These are phyloP conservation scores for Drosophila cognata DNA, from an alignment of 2,888 invertebrate genomes.

Conservation along the genomic window DNA sequence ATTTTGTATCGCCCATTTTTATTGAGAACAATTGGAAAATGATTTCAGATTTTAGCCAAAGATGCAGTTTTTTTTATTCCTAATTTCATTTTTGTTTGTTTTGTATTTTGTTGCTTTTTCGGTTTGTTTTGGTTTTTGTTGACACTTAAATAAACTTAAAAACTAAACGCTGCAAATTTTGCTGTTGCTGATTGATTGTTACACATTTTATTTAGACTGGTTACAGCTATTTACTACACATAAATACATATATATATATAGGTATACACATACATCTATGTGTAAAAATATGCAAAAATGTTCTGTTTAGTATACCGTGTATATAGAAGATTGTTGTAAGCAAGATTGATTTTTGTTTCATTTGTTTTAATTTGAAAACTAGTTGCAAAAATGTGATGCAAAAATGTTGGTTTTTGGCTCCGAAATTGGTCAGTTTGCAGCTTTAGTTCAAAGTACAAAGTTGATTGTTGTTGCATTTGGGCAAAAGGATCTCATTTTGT, in stretches of 20 bases:
- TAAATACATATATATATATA: constrained; percentile 3
- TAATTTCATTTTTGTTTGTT: constrained; percentile 8
- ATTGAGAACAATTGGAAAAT: constrained; percentile 70
- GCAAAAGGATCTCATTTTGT: constrained; percentile 28
- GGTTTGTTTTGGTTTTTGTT: constrained; percentile 10
- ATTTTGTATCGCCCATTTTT: constrained; percentile 49
- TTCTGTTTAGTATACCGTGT: constrained; percentile 11
- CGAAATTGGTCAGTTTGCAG: constrained; percentile 51
- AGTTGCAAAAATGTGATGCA: constrained; percentile 15
- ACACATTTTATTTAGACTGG: constrained; percentile 36
- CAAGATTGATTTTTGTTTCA: constrained; percentile 9
- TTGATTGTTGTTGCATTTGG: constrained; percentile 17
- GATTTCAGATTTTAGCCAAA: constrained; percentile 38
- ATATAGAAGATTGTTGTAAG: constrained; percentile 26
- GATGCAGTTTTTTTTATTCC: constrained; percentile 25
- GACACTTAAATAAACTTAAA: constrained; percentile 54
- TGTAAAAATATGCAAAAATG: constrained; percentile 37
- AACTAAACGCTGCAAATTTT: constrained; percentile 49
- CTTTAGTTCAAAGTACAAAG: constrained; percentile 30
- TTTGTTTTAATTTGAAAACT: constrained; percentile 19
- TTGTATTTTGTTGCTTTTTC: background rate
- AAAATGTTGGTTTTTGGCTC: constrained; percentile 36
- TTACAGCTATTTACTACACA: constrained; percentile 8
- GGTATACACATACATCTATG: constrained; percentile 10
- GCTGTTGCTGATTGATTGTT: constrained; percentile 50